Base-by-base conservation (phyloP, 2,888 invertebrate species). In the Microctonus brassicae region DNA sequence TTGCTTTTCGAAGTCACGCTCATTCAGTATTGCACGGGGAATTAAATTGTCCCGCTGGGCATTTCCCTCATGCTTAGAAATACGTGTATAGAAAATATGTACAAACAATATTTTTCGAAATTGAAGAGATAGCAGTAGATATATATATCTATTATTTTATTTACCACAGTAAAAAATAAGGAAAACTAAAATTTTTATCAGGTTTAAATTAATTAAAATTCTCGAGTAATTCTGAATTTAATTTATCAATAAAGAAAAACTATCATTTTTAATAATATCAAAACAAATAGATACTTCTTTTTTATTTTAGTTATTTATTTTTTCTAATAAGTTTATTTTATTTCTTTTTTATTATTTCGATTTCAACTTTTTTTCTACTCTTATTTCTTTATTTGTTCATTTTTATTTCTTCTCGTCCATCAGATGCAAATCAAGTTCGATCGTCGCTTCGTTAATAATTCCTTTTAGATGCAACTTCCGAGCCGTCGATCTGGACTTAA, bases 401-500 rank as follows among this genome's bases (percentile, higher is more conserved):
- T 5, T n/a, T 17, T n/a, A 4, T 17, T 47, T 47, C 7, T 6
- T 36, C 24, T 29, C 22, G 60, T 47, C 53, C 66, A 52, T 52
- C 55, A 65, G 57, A 57, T n/a, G n/a, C 52, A 36, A 70, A 26
- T 73, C 58, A 52, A 55, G 34, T 73, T 47, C 58, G 66, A 72
- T 75, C 75, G 70, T 73, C 64, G 42, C 64, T 65, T 76, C 71
- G 71, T 76, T 76, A 76, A 73, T 75, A 71, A 75, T 74, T 74
- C 69, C 69, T 34, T 68, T 63, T 72, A 42, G 62, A 62, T 64
- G 73, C 22, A 34, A 22, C 36, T 67, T 62, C 42, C 11, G 36
- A 29, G 24, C 17, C n/a, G 57, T 26, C 42, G 39, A 65, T 55
- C 57, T 33, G 47, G 22, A 11, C 26, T n/a, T 53, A 66, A 36